These are phyloP conservation scores for Danio albolineatus DNA, from an alignment of 2,797 vertebrate genomes.

Conservation along the genomic window DNA sequence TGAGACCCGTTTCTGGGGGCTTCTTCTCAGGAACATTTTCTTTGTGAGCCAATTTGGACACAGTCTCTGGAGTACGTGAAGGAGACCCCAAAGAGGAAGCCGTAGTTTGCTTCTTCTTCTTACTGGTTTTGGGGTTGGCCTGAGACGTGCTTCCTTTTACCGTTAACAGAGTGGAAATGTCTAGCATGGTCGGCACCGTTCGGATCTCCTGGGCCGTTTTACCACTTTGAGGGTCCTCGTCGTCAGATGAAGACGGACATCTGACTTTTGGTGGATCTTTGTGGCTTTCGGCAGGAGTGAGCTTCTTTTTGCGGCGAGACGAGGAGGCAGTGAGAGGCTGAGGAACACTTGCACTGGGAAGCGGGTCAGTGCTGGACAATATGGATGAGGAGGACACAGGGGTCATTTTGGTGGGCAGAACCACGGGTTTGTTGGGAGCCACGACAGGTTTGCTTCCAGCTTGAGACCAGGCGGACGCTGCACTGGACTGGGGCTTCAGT, in stretches of 20 bases:
- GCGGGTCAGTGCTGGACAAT: constrained; percentile 57
- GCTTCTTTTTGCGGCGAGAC: constrained; percentile 81
- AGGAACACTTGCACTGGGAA: constrained; percentile 59
- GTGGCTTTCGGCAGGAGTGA: constrained; percentile 62
- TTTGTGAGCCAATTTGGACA: constrained; percentile 72
- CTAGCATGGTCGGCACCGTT: constrained; percentile 84
- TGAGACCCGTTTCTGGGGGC: not conserved
- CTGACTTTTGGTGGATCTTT: constrained; percentile 70
- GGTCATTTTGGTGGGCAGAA: constrained; percentile 66
- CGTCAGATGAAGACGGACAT: constrained; percentile 75
- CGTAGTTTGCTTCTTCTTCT: constrained; percentile 86
- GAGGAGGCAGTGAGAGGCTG: constrained; percentile 68
- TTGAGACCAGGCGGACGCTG: constrained; percentile 87
- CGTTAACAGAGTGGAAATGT: constrained; percentile 88
- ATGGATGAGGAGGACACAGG: constrained; percentile 13
- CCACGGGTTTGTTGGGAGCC: constrained; percentile 71
- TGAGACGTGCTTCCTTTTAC: constrained; percentile 76
- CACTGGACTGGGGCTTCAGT: constrained; percentile 73
- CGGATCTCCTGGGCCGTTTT: constrained; percentile 84
- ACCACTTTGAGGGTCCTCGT: constrained; percentile 68
- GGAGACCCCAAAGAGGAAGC: constrained; percentile 56
- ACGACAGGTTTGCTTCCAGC: constrained; percentile 74
- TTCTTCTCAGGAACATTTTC: constrained; percentile 80
- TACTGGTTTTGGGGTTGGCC: constrained; percentile 78
- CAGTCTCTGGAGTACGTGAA: constrained; percentile 60